Evolutionary conservation across 2,797 vertebrate species (phyloP).

Genomic region (Cossypha niveicapilla): DNA sequence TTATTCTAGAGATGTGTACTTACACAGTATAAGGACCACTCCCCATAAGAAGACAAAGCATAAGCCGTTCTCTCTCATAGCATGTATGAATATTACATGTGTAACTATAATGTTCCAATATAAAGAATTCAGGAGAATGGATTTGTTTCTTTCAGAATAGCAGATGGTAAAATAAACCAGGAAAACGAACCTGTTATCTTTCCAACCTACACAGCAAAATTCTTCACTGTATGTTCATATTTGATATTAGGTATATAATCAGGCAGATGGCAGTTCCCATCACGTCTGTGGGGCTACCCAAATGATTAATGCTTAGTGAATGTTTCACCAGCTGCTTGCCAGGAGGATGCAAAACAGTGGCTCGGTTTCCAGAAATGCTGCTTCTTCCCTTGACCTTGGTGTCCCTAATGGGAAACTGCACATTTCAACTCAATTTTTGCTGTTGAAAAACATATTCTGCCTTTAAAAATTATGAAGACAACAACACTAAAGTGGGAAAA

Average conservation of each 20-base stretch:
- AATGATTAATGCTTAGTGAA: background rate
- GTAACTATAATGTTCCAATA: background rate
- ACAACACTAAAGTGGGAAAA: slow-evolving; percentile 1
- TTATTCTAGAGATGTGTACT: background rate
- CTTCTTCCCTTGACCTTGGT: background rate
- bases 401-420: background rate
- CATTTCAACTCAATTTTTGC: background rate
- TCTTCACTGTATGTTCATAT: background rate
- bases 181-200: background rate
- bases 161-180: background rate
- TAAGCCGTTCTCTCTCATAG: background rate
- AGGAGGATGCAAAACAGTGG: background rate
- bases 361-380: background rate
- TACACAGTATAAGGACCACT: background rate
- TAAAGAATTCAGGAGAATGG: background rate
- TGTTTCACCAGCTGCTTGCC: background rate
- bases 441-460: background rate
- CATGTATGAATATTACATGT: background rate
- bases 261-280: background rate
- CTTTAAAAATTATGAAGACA: background rate
- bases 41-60: background rate
- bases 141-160: background rate
- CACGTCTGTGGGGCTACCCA: background rate
- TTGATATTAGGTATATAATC: background rate
- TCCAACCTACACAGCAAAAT: background rate